Evolutionary conservation across 2,113 vertebrate genomes (phyloP), one percentile per base, ranked within the genome.

Genomic region (Eptesicus fuscus): DNA sequence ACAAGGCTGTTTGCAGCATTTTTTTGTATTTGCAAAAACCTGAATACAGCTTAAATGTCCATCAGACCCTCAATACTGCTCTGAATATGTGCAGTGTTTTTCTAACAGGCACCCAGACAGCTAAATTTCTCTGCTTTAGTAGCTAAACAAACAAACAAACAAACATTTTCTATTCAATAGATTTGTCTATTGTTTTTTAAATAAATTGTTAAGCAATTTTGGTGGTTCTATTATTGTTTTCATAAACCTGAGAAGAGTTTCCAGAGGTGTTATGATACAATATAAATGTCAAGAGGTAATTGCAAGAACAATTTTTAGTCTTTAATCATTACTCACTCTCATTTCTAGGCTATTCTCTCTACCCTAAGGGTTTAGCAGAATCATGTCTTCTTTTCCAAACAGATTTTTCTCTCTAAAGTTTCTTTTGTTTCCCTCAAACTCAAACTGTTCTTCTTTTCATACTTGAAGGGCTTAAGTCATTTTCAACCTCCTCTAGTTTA

Each of bases 241-340:
- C 80, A 94, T 90, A 92, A 95, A 74, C 95, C 86, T 69, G 14
- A 88, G 65, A 73, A 94, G 90, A 87, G 28, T 95, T 96, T 90
- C 13, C 35, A 86, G 96, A 94, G 83, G 56, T 95, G 82, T 96
- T 90, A 82, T 92, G 93, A 79, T 96, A 97, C 63, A 83, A 90
- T 95, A 98, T 97, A 97, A 98, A 98, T 96, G 93, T 97, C 95
- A 97, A 95, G 79, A 96, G 40, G 42, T 87, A 89, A 86, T 88
- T 97, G 95, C 97, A 96, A 61, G 47, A 70, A 30, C 37, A 32
- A 94, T 25, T 63, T 51, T 17, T 90, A 79, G 37, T 67, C 85
- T 80, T 78, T 95, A 95, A 80, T 51, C 70, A 93, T 65, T 0
- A 0, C 35, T 97, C 65, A 96, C 53, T 93, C 73, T 14, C 0